Percentiles rank a stretch among this genome's conserved stretches.
phyloP scores from a whole-genome alignment of 2,888 invertebrate genomes.

The Nymphalis c-album region DNA sequence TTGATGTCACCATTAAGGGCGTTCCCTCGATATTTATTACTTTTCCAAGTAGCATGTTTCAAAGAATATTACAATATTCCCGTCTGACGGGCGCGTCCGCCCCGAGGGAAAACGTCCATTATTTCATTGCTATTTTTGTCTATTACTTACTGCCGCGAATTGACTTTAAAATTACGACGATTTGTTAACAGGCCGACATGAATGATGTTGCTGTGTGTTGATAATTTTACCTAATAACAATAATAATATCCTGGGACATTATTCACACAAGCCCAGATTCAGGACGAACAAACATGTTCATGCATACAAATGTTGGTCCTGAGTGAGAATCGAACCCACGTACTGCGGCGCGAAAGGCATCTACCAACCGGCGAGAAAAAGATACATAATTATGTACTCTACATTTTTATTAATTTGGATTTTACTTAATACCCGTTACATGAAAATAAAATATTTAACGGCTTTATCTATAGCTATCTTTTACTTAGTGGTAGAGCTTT shows the following conservation, averaged over 20 bases:
- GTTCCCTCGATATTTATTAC: conserved; percentile 22
- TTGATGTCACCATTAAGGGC: conserved; percentile 22
- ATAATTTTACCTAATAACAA: not conserved
- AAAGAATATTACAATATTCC: conserved; percentile 34
- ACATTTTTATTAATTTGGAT: too few relatives aligned
- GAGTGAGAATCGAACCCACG: too few relatives aligned
- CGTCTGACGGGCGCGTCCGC: conserved; percentile 38
- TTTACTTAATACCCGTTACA: too few relatives aligned
- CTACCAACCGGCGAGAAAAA: too few relatives aligned
- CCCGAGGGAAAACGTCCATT: conserved; percentile 64
- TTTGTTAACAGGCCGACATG: conserved; percentile 35
- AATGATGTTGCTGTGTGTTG: conserved; percentile 16
- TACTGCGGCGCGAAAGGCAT: not conserved
- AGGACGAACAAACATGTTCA: too few relatives aligned
- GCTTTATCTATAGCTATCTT: too few relatives aligned
- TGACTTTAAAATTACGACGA: conserved; percentile 45
- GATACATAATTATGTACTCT: too few relatives aligned
- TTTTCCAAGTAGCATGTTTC: conserved; percentile 41
- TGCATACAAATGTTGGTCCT: too few relatives aligned
- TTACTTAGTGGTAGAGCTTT: too few relatives aligned
- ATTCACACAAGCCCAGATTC: not conserved
- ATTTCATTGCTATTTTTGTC: conserved; percentile 61
- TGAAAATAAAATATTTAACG: too few relatives aligned
- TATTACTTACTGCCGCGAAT: conserved; percentile 49
- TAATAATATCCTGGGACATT: too few relatives aligned